These are phyloP conservation scores for Anarrhichthys ocellatus DNA, from an alignment of 2,113 vertebrate genomes.

Conservation along the genomic window DNA sequence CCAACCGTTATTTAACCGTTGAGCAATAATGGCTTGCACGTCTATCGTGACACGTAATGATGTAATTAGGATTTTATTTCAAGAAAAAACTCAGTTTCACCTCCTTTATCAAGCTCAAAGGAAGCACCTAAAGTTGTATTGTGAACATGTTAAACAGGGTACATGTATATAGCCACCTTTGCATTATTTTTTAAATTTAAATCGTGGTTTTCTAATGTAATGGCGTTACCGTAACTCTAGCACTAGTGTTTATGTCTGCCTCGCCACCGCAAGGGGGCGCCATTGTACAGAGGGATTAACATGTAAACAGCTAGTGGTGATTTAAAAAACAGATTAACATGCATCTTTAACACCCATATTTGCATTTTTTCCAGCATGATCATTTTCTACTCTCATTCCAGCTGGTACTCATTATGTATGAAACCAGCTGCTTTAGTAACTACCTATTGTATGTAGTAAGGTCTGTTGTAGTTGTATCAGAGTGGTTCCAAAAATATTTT, in stretches of 20 bases:
- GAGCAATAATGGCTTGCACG: not conserved
- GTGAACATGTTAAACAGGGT: not conserved
- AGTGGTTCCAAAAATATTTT: constrained; percentile 2
- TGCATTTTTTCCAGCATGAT: constrained; percentile 14
- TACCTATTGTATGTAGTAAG: not conserved
- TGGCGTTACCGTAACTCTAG: constrained; percentile 47
- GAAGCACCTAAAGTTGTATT: not conserved
- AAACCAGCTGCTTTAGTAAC: not conserved
- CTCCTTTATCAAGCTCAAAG: not conserved
- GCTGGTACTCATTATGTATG: not conserved
- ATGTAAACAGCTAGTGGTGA: not conserved
- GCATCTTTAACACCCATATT: not conserved
- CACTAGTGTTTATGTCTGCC: not conserved
- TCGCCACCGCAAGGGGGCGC: constrained; percentile 31
- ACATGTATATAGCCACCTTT: not conserved
- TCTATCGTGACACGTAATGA: not conserved
- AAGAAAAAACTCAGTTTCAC: not conserved
- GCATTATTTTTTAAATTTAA: not conserved
- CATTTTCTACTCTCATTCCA: not conserved
- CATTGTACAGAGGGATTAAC: constrained; percentile 3
- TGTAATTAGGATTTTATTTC: not conserved
- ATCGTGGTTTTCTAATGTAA: not conserved
- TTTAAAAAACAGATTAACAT: not conserved
- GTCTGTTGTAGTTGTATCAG: not conserved
- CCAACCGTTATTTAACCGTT: not conserved